Evolutionary conservation across 2,113 vertebrate genomes (phyloP).

Genomic region (Mandrillus leucophaeus): DNA sequence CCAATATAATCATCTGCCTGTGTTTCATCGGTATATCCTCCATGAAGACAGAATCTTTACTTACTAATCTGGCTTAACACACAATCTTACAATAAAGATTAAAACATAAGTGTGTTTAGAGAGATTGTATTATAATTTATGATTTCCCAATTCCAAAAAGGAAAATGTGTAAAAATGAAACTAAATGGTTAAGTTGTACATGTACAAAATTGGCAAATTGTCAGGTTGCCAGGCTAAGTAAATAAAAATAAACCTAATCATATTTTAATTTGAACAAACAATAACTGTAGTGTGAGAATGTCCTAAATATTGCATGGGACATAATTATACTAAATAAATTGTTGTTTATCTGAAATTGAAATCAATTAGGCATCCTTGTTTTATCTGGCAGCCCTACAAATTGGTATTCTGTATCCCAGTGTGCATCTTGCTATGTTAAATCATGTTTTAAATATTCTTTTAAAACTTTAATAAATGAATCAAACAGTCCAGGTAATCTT

Average conservation of each 20-base stretch:
- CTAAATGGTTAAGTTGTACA: neutral
- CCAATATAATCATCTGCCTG: neutral
- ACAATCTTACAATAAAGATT: neutral
- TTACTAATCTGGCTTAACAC: neutral
- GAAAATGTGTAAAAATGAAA: neutral
- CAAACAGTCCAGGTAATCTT: neutral
- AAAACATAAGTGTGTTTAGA: neutral
- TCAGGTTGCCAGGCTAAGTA: neutral
- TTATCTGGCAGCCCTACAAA: neutral
- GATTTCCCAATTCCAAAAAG: neutral
- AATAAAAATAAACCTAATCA: neutral
- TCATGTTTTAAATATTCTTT: neutral
- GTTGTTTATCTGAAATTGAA: neutral
- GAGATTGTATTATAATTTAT: neutral
- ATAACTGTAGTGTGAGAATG: neutral
- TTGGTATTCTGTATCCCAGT: neutral
- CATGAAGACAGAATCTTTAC: neutral
- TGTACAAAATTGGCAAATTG: neutral
- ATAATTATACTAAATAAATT: neutral
- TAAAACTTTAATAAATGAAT: neutral
- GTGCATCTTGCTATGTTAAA: neutral
- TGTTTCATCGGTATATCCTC: neutral
- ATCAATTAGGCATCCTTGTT: neutral
- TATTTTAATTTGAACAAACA: constrained; percentile 8
- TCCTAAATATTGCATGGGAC: neutral